Conservation (phyloP, 2,888 invertebrate species). For the Ennomos erosarius region DNA sequence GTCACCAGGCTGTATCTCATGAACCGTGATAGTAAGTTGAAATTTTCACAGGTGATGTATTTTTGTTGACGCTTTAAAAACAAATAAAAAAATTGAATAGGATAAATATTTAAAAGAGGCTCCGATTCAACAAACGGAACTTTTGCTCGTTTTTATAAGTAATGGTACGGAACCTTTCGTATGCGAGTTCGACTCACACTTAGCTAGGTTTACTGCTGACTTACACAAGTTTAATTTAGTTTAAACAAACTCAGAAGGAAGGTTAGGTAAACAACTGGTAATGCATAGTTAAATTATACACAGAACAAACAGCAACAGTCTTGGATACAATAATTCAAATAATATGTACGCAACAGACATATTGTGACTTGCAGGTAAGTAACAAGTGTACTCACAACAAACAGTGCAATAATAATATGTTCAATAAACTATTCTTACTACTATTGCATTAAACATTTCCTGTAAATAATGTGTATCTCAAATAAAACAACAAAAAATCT, state of each 20-base stretch:
- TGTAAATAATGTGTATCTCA: constrained; percentile 26
- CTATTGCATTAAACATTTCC: constrained; percentile 45
- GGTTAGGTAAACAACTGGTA: constrained; percentile 4
- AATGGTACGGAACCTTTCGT: no score
- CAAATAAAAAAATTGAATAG: no score
- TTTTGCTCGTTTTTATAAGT: no score
- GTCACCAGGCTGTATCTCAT: no score
- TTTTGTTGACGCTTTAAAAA: no score
- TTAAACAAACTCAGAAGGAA: constrained; percentile 13
- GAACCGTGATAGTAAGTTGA: no score
- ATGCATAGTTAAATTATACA: constrained; percentile 15
- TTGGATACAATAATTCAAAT: constrained; percentile 20
- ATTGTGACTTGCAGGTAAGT: constrained; percentile 54
- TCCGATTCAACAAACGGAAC: no score
- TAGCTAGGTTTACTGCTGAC: no score
- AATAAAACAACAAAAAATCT: constrained; percentile 15
- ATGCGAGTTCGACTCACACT: no score
- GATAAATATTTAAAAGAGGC: no score
- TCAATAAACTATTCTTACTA: constrained; percentile 22
- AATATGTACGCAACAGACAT: constrained; percentile 51
- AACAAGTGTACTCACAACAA: constrained; percentile 58
- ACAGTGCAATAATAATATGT: constrained; percentile 44
- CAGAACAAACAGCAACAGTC: constrained; percentile 31
- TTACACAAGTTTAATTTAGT: no score
- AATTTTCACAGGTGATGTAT: no score